Conservation (phyloP, 2,888 invertebrate genomes). For the Lagria hirta region DNA sequence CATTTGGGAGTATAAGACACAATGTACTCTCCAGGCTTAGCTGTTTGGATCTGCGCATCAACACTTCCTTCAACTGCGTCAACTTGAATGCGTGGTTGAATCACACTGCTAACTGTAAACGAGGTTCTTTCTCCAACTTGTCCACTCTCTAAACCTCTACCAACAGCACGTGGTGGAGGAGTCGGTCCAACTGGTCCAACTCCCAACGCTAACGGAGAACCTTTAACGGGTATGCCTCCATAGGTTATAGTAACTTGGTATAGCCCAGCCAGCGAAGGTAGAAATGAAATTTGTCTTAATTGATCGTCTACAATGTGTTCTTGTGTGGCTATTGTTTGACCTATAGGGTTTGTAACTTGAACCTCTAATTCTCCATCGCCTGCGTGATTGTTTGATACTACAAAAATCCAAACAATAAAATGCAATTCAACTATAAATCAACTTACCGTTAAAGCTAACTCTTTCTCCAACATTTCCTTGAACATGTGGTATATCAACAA, state of each 20-base stretch:
- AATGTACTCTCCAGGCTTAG: constrained; percentile 76
- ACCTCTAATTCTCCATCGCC: constrained; percentile 86
- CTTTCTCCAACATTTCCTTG: constrained; percentile 81
- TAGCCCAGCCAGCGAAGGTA: constrained; percentile 81
- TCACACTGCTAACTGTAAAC: constrained; percentile 65
- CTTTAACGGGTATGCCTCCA: constrained; percentile 63
- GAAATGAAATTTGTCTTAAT: constrained; percentile 75
- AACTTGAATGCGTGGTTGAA: constrained; percentile 65
- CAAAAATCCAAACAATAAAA: too few relatives aligned
- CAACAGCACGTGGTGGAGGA: constrained; percentile 63
- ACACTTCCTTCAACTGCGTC: constrained; percentile 57
- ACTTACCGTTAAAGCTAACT: constrained; percentile 75
- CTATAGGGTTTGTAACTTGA: constrained; percentile 83
- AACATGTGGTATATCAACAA: constrained; percentile 74
- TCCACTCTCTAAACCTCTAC: constrained; percentile 68
- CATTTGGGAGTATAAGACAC: constrained; percentile 89
- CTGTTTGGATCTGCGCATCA: constrained; percentile 58
- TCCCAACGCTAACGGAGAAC: constrained; percentile 60
- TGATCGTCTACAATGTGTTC: constrained; percentile 70
- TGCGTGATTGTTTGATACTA: constrained; percentile 79
- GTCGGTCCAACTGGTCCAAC: constrained; percentile 64
- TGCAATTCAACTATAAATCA: constrained; percentile 8
- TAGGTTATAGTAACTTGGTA: constrained; percentile 69
- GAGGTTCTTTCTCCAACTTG: constrained; percentile 72
- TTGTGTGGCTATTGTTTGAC: constrained; percentile 79